Conservation (phyloP, 2,888 invertebrate genomes). For the Fragum sueziense region DNA sequence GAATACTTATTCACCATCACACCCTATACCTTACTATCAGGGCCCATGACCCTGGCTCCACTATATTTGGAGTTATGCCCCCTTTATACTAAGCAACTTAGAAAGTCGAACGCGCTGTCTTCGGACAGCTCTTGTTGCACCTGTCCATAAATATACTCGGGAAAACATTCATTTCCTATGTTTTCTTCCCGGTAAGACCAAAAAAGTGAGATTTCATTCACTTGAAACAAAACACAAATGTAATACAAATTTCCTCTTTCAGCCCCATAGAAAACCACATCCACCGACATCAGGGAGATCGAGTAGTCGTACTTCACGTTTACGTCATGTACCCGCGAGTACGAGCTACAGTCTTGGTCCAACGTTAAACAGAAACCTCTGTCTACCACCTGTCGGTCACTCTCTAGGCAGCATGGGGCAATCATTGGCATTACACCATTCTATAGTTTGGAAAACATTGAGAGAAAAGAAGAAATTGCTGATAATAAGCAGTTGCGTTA, state of each 20-base stretch:
- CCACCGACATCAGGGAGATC: constrained; percentile 71
- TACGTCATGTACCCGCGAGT: constrained; percentile 67
- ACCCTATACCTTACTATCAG: too few relatives aligned
- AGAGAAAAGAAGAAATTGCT: constrained; percentile 5
- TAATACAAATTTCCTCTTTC: constrained; percentile 42
- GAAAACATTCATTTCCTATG: too few relatives aligned
- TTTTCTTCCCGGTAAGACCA: too few relatives aligned
- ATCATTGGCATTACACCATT: constrained; percentile 55
- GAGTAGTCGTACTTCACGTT: constrained; percentile 61
- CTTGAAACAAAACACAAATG: too few relatives aligned
- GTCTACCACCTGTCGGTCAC: constrained; percentile 79
- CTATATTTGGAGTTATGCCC: too few relatives aligned
- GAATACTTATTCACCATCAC: too few relatives aligned
- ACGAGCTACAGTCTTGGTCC: constrained; percentile 69
- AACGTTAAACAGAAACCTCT: constrained; percentile 76
- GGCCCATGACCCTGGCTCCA: too few relatives aligned
- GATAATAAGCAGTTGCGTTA: background rate
- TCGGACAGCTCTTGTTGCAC: too few relatives aligned
- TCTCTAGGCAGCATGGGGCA: constrained; percentile 60
- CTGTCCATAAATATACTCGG: too few relatives aligned
- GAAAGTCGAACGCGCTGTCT: too few relatives aligned
- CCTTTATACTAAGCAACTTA: too few relatives aligned
- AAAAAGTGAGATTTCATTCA: too few relatives aligned
- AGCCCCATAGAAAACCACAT: constrained; percentile 71
- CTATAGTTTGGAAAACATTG: constrained; percentile 17